Base-by-base conservation (phyloP, 2,888 invertebrate genomes). In the Sarcophaga caerulescens region DNA sequence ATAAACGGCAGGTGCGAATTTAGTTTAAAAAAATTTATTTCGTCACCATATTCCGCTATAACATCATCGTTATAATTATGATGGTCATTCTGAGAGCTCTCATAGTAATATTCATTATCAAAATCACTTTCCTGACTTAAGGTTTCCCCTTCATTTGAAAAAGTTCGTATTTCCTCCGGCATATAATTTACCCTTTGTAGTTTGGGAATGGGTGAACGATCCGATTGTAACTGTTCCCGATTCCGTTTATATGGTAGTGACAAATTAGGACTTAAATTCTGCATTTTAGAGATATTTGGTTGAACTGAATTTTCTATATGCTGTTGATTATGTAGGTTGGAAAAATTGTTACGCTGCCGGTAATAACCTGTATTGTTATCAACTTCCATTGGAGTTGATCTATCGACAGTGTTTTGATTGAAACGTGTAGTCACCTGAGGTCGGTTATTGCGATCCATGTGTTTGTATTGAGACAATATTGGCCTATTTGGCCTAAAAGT, bases 101-200 rank as follows among this genome's bases (percentile, higher is more conserved):
- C 1, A 8, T 14, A 47, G 14, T 47, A 47, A 47, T 47, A 14
- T 47, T 47, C 14, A 47, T 47, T 47, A 4, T 47, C 1, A 47
- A 47, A 47, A 14, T 14, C 47, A 47, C 14, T 14, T 12, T 14
- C 4, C 47, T n/a, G 12, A 14, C 14, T 47, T 0, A 47, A 2
- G 14, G 11, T 11, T 47, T 47, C 47, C 47, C 47, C 14, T 47
- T 47, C 47, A 47, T 47, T 47, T 47, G 47, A 47, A 47, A 14
- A 47, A 14, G 14, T 47, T 47, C 0, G 3, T 47, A 47, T 14
- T 47, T 47, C 47, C 4, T 47, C 47, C 14, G 47, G 47, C 47
- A 47, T 47, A 78, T 68, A 78, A 78, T 78, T 76, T 68, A 78
- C 68, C 17, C 66, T 78, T 78, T 69, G 69, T 35, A 69, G 66